Evolutionary conservation across 2,113 vertebrate species (phyloP), one percentile per base, ranked within the genome.

Genomic region (Carassius gibelio): DNA sequence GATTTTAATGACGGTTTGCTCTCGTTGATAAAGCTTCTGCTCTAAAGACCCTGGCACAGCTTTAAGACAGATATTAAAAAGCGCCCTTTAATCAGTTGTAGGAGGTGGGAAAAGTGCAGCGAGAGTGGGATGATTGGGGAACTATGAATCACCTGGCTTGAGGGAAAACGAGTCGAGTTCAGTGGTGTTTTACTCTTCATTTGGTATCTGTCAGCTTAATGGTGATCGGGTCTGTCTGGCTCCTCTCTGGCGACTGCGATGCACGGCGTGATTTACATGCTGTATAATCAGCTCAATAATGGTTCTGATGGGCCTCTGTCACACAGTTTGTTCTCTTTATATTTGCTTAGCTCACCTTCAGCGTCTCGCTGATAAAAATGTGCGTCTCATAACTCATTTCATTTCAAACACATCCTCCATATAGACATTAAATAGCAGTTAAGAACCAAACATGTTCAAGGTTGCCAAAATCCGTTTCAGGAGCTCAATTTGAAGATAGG

Each of bases 21-120:
- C 68, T 80, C 91, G 90, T 89, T 69, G 85, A 84, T 87, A 89
- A 76, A 86, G 84, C 88, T 90, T 91, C 88, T 89, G 88, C 87
- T 91, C 5, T 90, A 92, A 91, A 91, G 86, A 84, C 81, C 85
- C 62, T 91, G 91, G 90, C 71, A 86, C 42, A 62, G 81, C 77
- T 87, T 88, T 88, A 71, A 75, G 81, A 88, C 59, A 87, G 80
- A 86, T 76, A 57, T 92, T 86, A 85, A 90, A 91, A 88, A 82
- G 78, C 66, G 87, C 90, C 76, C 91, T 91, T 89, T 90, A 94
- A 93, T 93, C 91, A 92, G 81, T 91, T 88, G 89, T 69, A 82
- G 14, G 30, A 55, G 36, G 45, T 45, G 75, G 85, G 89, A 88
- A 75, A 68, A 88, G 84, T 78, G 86, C 79, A 50, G 85, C 82